phyloP scores from a whole-genome alignment of 2,113 vertebrate species.

The Cyanoramphus novaezelandiae region DNA sequence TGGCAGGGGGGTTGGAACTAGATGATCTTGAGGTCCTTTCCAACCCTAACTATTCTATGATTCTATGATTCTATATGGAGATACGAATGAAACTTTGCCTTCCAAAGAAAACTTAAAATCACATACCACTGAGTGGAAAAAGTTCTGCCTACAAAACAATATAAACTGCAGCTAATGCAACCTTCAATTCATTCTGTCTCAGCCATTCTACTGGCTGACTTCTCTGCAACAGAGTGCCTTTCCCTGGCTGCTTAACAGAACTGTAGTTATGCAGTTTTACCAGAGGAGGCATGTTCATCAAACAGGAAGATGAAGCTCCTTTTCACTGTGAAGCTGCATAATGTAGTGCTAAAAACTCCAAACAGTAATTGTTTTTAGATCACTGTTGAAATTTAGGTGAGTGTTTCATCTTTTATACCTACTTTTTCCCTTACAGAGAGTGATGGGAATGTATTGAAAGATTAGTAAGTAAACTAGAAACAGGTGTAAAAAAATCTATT shows the following conservation, averaged over 20 bases:
- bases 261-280: neutral
- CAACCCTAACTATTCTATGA: too few species aligned
- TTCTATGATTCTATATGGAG: neutral
- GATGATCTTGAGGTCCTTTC: too few species aligned
- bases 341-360: neutral
- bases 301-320: neutral
- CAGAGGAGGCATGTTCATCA: neutral
- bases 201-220: neutral
- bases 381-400: neutral
- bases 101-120: neutral
- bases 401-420: neutral
- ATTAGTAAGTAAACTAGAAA: neutral
- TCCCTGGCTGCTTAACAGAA: neutral
- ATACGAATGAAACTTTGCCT: neutral
- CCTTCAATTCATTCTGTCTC: neutral
- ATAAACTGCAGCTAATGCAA: neutral
- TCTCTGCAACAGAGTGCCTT: neutral
- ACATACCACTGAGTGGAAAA: neutral
- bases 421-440: neutral
- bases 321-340: neutral
- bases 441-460: neutral
- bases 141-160: neutral
- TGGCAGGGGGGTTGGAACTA: too few species aligned
- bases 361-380: neutral
- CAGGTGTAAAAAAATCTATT: neutral